Conservation (phyloP, 2,113 vertebrate genomes). For the Syrrhaptes paradoxus region DNA sequence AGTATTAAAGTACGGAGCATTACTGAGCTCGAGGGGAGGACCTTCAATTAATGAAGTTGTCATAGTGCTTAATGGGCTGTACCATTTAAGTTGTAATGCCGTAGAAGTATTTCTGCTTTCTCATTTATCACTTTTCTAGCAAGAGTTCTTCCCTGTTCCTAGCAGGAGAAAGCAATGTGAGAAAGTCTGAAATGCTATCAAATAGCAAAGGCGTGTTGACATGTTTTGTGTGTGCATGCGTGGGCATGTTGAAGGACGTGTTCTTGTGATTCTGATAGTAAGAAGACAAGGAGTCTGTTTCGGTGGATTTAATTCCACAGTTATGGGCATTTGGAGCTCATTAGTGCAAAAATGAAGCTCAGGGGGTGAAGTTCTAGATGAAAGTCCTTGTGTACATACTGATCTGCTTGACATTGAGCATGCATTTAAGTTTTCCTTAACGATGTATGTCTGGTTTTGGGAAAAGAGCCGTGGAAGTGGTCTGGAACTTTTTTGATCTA, state of each 20-base stretch:
- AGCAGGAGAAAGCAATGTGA: background rate
- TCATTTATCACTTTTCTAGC: background rate
- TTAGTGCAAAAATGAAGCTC: background rate
- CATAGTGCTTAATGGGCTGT: background rate
- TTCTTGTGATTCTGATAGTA: background rate
- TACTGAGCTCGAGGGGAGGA: background rate
- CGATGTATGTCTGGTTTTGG: background rate
- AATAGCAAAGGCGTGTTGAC: background rate
- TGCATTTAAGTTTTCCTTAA: background rate
- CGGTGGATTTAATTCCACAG: background rate
- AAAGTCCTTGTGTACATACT: background rate
- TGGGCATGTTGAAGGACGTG: background rate
- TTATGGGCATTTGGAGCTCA: background rate
- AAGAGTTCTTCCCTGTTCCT: background rate
- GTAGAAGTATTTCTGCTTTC: background rate
- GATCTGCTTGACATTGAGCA: background rate
- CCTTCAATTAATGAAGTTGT: background rate
- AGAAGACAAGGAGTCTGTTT: background rate
- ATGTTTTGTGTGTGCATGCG: background rate
- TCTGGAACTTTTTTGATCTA: background rate
- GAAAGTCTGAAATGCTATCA: background rate
- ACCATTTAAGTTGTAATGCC: background rate
- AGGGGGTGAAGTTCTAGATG: background rate
- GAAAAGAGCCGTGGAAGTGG: background rate
- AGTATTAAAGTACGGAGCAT: background rate